A percentile compares a stretch with the other conserved stretches of the same genome.
Conservation (phyloP, 2,888 invertebrate genomes). For the Cremastinae sp. region DNA sequence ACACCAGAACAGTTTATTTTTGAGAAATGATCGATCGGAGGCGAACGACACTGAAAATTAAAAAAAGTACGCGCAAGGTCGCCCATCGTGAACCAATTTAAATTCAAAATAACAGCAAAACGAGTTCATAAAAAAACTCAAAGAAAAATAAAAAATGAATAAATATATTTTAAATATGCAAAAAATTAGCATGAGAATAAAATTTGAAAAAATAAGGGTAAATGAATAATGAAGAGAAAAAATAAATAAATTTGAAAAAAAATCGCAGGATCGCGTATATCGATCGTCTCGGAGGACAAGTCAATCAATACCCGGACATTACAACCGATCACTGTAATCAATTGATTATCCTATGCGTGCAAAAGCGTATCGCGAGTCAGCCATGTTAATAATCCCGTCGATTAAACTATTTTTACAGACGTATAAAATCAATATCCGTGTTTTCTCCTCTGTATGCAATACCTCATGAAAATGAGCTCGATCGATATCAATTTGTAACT, state of each 20-base stretch:
- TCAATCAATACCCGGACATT: slow-evolving; percentile 47
- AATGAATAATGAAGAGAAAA: neutral
- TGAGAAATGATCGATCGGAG: slow-evolving; percentile 14
- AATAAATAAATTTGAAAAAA: slow-evolving; percentile 9
- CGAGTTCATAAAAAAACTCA: no score
- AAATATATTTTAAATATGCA: neutral
- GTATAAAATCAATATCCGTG: slow-evolving; percentile 38
- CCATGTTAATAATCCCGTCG: slow-evolving; percentile 36
- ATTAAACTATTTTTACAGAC: slow-evolving; percentile 27
- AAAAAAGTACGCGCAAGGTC: slow-evolving; percentile 29
- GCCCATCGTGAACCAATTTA: slow-evolving; percentile 1
- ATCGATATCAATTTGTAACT: slow-evolving; percentile 47
- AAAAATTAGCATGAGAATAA: slow-evolving; percentile 1
- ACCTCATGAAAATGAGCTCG: slow-evolving; percentile 31
- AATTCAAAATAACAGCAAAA: neutral
- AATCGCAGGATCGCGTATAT: neutral
- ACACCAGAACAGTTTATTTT: neutral
- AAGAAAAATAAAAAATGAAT: no score
- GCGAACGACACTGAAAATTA: slow-evolving; percentile 7
- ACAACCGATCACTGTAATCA: slow-evolving; percentile 44
- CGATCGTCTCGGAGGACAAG: slow-evolving; percentile 37
- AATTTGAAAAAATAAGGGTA: neutral
- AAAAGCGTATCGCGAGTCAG: slow-evolving; percentile 4
- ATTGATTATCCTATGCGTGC: slow-evolving; percentile 32
- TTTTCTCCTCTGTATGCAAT: slow-evolving; percentile 4